These are phyloP conservation scores for Drosophila bipectinata DNA, from an alignment of 1,140 invertebrate species.

Conservation along the genomic window DNA sequence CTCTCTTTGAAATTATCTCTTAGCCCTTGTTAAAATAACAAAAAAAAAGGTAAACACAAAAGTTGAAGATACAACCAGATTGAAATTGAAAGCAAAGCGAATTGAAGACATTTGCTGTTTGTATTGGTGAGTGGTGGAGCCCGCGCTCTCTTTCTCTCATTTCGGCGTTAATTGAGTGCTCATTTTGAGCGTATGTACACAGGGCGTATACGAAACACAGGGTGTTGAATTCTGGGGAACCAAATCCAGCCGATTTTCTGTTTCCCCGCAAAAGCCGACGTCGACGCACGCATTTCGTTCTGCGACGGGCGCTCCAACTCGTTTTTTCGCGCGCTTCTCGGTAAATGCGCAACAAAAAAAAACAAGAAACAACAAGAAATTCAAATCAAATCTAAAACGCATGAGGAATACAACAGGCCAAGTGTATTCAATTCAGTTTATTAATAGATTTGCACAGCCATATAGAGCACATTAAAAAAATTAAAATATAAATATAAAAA, in stretches of 20 bases:
- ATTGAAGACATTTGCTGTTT: constrained; percentile 34
- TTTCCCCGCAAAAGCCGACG: not conserved
- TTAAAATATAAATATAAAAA: not conserved
- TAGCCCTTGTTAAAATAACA: not conserved
- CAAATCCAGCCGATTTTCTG: too few relatives aligned
- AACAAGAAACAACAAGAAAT: constrained; percentile 2
- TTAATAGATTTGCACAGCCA: constrained; percentile 40
- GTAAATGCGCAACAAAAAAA: constrained; percentile 36
- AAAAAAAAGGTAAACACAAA: constrained; percentile 66
- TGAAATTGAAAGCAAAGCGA: constrained; percentile 31
- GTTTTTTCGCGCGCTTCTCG: constrained; percentile 69
- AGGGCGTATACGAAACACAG: not conserved
- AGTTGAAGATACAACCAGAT: constrained; percentile 6
- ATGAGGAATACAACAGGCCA: constrained; percentile 20
- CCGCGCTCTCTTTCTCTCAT: not conserved
- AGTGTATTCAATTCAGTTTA: constrained; percentile 32
- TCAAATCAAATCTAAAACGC: constrained; percentile 33
- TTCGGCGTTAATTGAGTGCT: constrained; percentile 18
- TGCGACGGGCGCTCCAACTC: constrained; percentile 61
- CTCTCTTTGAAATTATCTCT: constrained; percentile 2
- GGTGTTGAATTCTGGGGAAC: not conserved
- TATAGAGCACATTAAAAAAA: constrained; percentile 29
- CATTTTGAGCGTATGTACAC: not conserved
- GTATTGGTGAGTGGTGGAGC: not conserved
- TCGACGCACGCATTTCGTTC: constrained; percentile 11